Evolutionary conservation across 2,113 vertebrate species (phyloP).

Genomic region (Tragelaphus imberbis): DNA sequence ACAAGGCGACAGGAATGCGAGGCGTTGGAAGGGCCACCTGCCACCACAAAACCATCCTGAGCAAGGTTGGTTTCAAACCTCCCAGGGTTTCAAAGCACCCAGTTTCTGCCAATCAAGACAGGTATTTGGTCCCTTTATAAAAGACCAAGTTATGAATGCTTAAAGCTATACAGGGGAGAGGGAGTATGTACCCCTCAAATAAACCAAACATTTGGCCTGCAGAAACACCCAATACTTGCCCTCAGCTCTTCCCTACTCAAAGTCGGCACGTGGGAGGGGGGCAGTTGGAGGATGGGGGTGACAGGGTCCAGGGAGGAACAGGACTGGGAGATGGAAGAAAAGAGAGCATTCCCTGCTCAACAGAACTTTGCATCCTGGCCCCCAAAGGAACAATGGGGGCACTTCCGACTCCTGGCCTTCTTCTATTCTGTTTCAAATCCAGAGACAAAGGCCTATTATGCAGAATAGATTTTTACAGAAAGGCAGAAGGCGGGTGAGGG

Average conservation of each 20-base stretch:
- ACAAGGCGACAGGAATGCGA: neutral
- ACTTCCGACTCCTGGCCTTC: slow-evolving; percentile 59
- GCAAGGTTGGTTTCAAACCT: neutral
- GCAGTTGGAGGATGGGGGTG: neutral
- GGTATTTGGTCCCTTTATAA: neutral
- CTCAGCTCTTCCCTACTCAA: neutral
- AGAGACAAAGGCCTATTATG: slow-evolving; percentile 82
- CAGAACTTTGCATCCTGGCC: neutral
- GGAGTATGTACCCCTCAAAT: neutral
- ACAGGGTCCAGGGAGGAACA: neutral
- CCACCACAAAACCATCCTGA: neutral
- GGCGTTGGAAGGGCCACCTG: too few relatives aligned
- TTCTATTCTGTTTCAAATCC: slow-evolving; percentile 66
- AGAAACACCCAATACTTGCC: neutral
- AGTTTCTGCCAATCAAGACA: neutral
- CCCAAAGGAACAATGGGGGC: neutral
- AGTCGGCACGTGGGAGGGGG: neutral
- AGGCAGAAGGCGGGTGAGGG: slow-evolving; percentile 35
- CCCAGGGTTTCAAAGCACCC: neutral
- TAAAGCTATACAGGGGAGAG: neutral
- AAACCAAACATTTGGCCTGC: neutral
- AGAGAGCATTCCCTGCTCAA: neutral
- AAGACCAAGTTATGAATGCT: neutral
- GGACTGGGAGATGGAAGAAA: neutral
- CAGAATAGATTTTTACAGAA: slow-evolving; percentile 73